A percentile compares a stretch with the other conserved stretches of the same genome.
phyloP scores from a whole-genome alignment of 2,888 invertebrate species.

The Synanthedon vespiformis region DNA sequence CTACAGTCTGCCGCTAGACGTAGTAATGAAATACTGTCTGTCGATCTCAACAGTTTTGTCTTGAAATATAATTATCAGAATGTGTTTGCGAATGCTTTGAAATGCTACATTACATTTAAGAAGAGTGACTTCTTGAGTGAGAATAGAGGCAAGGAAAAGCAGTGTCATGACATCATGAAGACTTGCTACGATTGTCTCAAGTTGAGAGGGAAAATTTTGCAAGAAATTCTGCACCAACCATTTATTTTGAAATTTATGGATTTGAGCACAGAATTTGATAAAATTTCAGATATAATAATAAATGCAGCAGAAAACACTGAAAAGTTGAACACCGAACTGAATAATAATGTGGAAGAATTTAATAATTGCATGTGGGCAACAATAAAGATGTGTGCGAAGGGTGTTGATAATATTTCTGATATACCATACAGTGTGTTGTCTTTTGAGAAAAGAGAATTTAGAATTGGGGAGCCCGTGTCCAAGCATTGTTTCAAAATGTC shows the following conservation, averaged over 20 bases:
- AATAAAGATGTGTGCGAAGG: constrained; percentile 42
- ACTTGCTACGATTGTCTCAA: constrained; percentile 69
- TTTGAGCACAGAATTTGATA: constrained; percentile 50
- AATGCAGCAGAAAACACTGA: constrained; percentile 46
- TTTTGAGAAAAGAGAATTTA: constrained; percentile 58
- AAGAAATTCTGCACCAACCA: constrained; percentile 48
- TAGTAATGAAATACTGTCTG: constrained; percentile 46
- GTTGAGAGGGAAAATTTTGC: constrained; percentile 59
- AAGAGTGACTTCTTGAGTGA: constrained; percentile 45
- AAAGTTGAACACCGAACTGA: constrained; percentile 35
- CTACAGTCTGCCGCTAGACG: constrained; percentile 57
- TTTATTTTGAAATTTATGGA: constrained; percentile 55
- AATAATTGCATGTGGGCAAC: constrained; percentile 53
- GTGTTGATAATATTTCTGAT: constrained; percentile 40
- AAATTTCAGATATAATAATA: constrained; percentile 47
- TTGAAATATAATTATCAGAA: constrained; percentile 46
- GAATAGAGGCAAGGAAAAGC: constrained; percentile 45
- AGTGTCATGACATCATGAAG: constrained; percentile 66
- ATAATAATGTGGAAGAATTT: constrained; percentile 36
- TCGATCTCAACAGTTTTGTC: constrained; percentile 49
- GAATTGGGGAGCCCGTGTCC: constrained; percentile 55
- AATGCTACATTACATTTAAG: constrained; percentile 49
- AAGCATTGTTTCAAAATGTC: constrained; percentile 33
- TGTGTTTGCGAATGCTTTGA: constrained; percentile 52
- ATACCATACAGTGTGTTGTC: constrained; percentile 59